Percentiles rank a stretch among this genome's conserved stretches.
Conservation (phyloP, 2,113 vertebrate species). For the Falco punctatus region DNA sequence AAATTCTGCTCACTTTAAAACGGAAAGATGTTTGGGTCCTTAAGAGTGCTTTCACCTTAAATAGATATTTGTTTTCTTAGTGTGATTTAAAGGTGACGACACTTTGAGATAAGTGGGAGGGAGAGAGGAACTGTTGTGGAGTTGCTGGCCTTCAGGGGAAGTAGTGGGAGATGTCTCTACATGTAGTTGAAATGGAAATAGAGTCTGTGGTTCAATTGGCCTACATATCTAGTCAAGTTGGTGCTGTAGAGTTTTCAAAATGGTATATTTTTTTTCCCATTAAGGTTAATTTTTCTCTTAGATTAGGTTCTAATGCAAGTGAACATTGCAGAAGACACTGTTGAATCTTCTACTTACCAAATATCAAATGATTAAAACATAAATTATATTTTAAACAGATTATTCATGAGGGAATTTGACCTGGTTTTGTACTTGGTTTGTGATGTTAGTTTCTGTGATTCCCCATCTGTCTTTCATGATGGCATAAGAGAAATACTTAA, state of each 20-base stretch:
- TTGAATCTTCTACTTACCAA: neutral
- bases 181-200: neutral
- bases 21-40: neutral
- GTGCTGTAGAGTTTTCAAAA: neutral
- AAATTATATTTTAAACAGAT: neutral
- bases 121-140: neutral
- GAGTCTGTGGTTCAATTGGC: neutral
- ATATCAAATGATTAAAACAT: neutral
- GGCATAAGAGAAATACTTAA: neutral
- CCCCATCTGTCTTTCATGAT: neutral
- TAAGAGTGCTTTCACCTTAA: accelerated
- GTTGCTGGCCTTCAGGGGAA: neutral
- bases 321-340: neutral
- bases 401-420: neutral
- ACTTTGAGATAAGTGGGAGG: neutral
- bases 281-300: neutral
- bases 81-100: neutral
- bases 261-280: neutral
- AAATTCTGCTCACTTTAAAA: neutral
- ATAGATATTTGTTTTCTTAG: neutral
- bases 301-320: neutral
- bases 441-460: neutral
- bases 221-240: neutral
- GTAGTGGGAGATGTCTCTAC: neutral
- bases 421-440: neutral